phyloP scores from a whole-genome alignment of 2,888 invertebrate genomes.

The Octonoba sinensis region DNA sequence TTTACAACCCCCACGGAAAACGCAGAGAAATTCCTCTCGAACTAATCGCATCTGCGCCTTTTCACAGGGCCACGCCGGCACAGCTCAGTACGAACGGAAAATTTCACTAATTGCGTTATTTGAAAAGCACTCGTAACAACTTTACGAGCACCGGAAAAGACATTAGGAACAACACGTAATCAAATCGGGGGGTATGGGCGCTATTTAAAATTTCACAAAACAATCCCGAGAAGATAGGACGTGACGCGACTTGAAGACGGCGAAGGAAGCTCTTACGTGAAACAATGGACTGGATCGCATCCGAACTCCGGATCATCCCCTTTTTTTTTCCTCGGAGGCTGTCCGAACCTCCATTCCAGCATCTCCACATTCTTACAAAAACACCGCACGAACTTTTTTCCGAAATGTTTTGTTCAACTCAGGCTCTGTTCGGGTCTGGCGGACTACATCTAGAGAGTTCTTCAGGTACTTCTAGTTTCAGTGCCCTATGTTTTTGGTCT shows the following conservation, averaged over 20 bases:
- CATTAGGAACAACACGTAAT: constrained; percentile 52
- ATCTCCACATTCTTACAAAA: no score
- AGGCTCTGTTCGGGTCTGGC: no score
- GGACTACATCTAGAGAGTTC: no score
- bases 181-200: constrained; percentile 49
- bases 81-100: constrained; percentile 36
- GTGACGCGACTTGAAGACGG: constrained; percentile 31
- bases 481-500: no score
- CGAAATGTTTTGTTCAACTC: no score
- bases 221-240: constrained; percentile 49
- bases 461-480: no score
- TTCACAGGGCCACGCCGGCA: constrained; percentile 42
- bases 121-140: constrained; percentile 62
- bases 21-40: constrained; percentile 35
- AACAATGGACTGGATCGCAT: no score
- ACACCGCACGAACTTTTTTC: no score
- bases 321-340: no score
- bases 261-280: neutral
- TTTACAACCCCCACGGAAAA: constrained; percentile 42
- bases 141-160: constrained; percentile 41
- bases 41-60: constrained; percentile 60
- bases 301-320: no score
- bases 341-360: no score
- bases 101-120: constrained; percentile 63
- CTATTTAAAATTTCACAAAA: constrained; percentile 64